These are phyloP conservation scores for Prolemur simus DNA, from an alignment of 2,113 vertebrate species.

Conservation along the genomic window DNA sequence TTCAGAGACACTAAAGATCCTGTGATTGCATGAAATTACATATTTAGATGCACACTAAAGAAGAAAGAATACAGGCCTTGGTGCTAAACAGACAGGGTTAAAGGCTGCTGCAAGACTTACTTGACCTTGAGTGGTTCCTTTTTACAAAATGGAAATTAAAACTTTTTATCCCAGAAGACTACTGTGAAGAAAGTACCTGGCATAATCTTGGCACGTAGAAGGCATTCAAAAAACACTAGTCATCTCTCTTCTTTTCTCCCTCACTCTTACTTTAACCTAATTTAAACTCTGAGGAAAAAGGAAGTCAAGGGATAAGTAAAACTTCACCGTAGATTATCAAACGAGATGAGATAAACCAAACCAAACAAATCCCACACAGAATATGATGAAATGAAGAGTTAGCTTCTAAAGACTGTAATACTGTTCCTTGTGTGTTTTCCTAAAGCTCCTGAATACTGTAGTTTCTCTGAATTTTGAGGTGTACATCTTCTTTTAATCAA, in stretches of 20 bases:
- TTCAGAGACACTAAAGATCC: not conserved
- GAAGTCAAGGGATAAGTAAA: not conserved
- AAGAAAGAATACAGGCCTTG: not conserved
- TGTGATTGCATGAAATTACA: not conserved
- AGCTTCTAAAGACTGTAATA: not conserved
- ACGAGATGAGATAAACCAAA: conserved; percentile 23
- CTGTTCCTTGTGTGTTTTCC: not conserved
- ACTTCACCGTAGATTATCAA: not conserved
- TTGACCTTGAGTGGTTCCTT: not conserved
- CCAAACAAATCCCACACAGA: not conserved
- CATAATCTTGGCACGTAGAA: not conserved
- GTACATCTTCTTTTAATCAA: not conserved
- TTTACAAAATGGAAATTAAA: conserved; percentile 11
- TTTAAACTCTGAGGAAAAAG: conserved; percentile 19
- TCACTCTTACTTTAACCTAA: not conserved
- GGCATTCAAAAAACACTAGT: not conserved
- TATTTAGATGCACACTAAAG: not conserved
- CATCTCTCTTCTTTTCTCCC: not conserved
- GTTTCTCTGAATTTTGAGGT: not conserved
- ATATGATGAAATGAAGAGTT: not conserved
- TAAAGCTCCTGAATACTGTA: not conserved
- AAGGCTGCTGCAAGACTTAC: not conserved
- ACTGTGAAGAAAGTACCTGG: not conserved
- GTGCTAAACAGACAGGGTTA: not conserved
- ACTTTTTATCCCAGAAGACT: not conserved